phyloP scores from a whole-genome alignment of 2,797 vertebrate genomes.

The Scolopax rusticola region DNA sequence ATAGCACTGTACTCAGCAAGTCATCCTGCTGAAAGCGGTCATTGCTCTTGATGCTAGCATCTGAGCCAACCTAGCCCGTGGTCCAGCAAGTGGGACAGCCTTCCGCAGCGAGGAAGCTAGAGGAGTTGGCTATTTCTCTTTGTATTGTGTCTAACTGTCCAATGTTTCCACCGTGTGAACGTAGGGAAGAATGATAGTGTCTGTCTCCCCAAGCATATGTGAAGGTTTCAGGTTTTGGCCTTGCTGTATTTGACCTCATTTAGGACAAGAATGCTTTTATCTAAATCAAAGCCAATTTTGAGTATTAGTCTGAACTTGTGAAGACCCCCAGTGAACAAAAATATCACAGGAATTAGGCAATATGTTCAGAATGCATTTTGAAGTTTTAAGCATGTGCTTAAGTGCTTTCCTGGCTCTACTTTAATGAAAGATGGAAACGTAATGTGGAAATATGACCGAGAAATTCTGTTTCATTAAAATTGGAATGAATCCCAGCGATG shows the following conservation, averaged over 20 bases:
- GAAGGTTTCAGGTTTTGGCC: conserved; percentile 56
- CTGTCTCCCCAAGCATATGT: conserved; percentile 48
- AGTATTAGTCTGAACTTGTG: conserved; percentile 60
- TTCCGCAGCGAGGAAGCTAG: background rate
- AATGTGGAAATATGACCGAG: conserved; percentile 35
- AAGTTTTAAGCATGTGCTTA: conserved; percentile 70
- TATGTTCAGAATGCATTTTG: conserved; percentile 67
- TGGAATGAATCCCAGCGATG: conserved; percentile 38
- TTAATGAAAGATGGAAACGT: conserved; percentile 63
- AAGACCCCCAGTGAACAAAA: conserved; percentile 65
- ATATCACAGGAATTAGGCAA: conserved; percentile 71
- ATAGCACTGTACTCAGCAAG: background rate
- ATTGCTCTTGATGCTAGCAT: background rate
- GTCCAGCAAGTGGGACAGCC: background rate
- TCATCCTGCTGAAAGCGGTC: background rate
- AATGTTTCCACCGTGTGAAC: background rate
- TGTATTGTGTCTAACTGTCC: background rate
- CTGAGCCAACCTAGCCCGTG: background rate
- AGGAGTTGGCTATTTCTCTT: background rate
- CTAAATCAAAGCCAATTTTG: conserved; percentile 70
- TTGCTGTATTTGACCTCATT: conserved; percentile 54
- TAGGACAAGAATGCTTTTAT: conserved; percentile 71
- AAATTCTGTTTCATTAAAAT: conserved; percentile 53
- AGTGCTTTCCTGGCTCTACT: conserved; percentile 63
- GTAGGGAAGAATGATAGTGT: conserved; percentile 21